These are phyloP conservation scores for Nothoprocta pentlandii DNA, from an alignment of 2,113 vertebrate species.

Conservation along the genomic window DNA sequence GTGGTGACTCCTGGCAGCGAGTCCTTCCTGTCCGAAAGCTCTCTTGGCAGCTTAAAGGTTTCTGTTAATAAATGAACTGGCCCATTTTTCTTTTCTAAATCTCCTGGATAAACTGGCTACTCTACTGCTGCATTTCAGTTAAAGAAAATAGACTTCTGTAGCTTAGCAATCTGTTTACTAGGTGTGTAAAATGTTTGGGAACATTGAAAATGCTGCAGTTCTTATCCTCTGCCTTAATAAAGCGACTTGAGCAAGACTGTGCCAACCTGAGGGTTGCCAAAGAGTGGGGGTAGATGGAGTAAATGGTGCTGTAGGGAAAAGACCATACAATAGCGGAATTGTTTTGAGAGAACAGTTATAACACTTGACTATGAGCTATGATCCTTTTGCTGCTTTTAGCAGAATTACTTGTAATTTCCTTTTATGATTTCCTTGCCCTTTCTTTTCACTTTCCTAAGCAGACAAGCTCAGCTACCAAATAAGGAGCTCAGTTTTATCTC, in stretches of 20 bases:
- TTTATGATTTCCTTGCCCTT: not conserved
- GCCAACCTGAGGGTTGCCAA: not conserved
- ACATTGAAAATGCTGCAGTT: not conserved
- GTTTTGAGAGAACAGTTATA: not conserved
- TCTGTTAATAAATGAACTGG: not conserved
- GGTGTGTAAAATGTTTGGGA: accelerated
- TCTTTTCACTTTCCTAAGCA: not conserved
- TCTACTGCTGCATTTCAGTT: not conserved
- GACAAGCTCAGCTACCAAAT: not conserved
- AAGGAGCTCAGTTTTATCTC: not conserved
- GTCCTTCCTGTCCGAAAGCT: not conserved
- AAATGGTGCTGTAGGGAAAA: not conserved
- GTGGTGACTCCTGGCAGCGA: not conserved
- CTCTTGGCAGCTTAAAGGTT: not conserved
- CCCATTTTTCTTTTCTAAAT: not conserved
- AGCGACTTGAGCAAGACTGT: not conserved
- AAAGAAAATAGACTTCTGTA: not conserved
- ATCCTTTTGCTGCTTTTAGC: slow-evolving; percentile 14
- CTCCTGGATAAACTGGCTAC: not conserved
- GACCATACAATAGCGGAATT: not conserved
- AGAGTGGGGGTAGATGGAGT: not conserved
- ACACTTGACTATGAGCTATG: not conserved
- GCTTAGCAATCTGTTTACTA: not conserved
- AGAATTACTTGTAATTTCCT: slow-evolving; percentile 10
- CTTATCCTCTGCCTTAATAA: not conserved